These are phyloP conservation scores for Sycobia sp. DNA, from an alignment of 1,140 invertebrate species.

Conservation along the genomic window DNA sequence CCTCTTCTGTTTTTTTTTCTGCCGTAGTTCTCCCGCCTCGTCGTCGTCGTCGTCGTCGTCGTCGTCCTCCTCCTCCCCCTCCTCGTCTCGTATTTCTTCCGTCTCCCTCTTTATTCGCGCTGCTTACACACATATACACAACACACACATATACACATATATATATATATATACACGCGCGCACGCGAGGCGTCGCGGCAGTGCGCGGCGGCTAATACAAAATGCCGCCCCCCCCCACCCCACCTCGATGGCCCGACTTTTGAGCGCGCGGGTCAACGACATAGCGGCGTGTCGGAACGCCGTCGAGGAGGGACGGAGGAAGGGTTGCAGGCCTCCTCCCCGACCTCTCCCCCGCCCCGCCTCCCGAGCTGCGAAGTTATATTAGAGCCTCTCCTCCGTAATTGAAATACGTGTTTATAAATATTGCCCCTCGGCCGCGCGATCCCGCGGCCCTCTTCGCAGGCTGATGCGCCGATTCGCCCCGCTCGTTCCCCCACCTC, in stretches of 20 bases:
- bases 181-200: background rate
- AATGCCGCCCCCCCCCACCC: background rate
- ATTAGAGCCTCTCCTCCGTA: too few species aligned
- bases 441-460: background rate
- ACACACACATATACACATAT: too few species aligned
- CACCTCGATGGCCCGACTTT: background rate
- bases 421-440: background rate
- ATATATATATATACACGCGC: too few species aligned
- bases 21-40: slow-evolving; percentile 21
- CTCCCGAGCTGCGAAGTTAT: too few species aligned
- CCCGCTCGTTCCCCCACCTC: too few species aligned
- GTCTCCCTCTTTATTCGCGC: slow-evolving; percentile 36
- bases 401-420: slow-evolving; percentile 15
- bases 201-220: background rate
- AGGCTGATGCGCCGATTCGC: too few species aligned
- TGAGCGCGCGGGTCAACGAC: background rate
- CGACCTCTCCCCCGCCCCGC: too few species aligned
- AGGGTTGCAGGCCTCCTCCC: background rate
- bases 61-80: too few species aligned
- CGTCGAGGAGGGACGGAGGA: too few species aligned
- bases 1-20: too few species aligned
- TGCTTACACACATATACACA: too few species aligned
- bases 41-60: slow-evolving; percentile 1
- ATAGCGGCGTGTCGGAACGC: too few species aligned
- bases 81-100: slow-evolving; percentile 42